phyloP scores from a whole-genome alignment of 2,113 vertebrate genomes.

The Erythrocebus patas region DNA sequence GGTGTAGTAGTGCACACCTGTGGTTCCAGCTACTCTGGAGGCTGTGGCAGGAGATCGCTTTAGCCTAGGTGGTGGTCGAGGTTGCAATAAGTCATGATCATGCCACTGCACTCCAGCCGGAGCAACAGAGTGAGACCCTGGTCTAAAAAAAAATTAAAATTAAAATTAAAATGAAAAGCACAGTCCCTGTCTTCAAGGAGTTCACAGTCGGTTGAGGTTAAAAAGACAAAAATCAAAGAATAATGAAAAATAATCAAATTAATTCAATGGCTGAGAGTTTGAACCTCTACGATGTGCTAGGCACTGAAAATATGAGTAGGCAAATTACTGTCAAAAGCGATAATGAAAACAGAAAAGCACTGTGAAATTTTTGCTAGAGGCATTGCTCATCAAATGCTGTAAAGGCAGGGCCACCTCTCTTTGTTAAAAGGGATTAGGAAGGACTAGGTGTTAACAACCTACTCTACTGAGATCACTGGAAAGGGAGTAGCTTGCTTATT shows the following conservation, averaged over 20 bases:
- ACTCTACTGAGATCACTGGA: rapidly evolving
- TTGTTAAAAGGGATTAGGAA: too few relatives aligned
- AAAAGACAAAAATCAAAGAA: neutral
- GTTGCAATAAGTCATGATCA: too few relatives aligned
- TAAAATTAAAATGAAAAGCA: neutral
- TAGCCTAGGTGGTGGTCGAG: too few relatives aligned
- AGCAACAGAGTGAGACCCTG: too few relatives aligned
- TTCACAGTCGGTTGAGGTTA: neutral
- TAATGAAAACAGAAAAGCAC: neutral
- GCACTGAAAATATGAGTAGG: neutral
- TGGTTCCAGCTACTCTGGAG: too few relatives aligned
- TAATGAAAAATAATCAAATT: too few relatives aligned
- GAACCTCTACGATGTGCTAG: neutral
- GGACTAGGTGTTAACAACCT: neutral
- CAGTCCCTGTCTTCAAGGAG: neutral
- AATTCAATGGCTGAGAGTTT: neutral
- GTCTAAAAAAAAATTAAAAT: too few relatives aligned
- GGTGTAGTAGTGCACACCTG: too few relatives aligned
- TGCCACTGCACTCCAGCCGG: too few relatives aligned
- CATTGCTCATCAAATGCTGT: neutral
- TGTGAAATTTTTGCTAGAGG: neutral
- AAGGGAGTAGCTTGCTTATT: neutral
- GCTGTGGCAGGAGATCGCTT: too few relatives aligned
- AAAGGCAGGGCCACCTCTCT: neutral
- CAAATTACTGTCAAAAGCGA: neutral